These are phyloP conservation scores for Phenganax subtilis DNA, from an alignment of 92 coral and sea anemone species.

Conservation along the genomic window DNA sequence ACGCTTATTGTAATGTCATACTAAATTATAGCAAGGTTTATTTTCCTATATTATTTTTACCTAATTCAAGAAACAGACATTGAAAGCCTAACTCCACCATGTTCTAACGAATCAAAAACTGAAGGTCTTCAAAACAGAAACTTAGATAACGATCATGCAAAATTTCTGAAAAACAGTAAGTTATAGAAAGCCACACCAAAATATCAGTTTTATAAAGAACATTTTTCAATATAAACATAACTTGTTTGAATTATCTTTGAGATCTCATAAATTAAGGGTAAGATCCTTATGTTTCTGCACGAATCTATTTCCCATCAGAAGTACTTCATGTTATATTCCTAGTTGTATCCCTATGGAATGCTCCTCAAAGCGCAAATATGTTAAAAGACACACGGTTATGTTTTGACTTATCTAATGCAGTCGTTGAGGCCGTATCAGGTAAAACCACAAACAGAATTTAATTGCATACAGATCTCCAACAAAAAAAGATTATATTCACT, in stretches of 20 bases:
- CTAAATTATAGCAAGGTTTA: background rate
- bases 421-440: conserved; percentile 32
- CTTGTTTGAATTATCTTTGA: background rate
- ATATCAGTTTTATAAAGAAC: background rate
- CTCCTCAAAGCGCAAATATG: conserved; percentile 14
- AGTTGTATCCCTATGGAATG: conserved; percentile 24
- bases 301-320: background rate
- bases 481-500: too few species aligned
- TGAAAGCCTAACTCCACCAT: conserved; percentile 28
- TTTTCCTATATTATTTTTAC: too few species aligned
- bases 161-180: conserved; percentile 31
- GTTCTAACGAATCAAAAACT: conserved; percentile 26
- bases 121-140: background rate
- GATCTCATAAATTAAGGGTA: background rate
- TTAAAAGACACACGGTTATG: background rate
- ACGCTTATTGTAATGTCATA: background rate
- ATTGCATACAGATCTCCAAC: background rate
- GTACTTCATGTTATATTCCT: background rate
- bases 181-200: background rate
- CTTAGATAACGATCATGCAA: background rate
- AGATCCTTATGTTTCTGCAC: background rate
- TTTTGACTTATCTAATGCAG: background rate
- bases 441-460: background rate
- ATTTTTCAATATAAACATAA: background rate
- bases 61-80: background rate